Conservation (phyloP, 2,113 vertebrate species). For the Hyperopisus bebe region DNA sequence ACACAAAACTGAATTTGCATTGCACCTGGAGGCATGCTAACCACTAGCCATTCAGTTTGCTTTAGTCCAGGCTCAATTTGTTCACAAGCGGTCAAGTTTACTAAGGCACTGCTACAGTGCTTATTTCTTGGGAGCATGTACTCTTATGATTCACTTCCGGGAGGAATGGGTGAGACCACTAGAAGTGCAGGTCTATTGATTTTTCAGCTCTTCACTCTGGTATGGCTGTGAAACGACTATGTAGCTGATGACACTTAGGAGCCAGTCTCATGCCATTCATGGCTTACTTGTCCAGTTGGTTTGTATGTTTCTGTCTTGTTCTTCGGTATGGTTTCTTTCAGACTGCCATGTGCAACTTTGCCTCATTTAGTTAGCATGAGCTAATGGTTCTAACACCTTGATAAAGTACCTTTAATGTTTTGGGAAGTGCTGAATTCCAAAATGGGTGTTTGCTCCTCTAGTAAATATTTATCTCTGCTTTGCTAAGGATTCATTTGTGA, state of each 20-base stretch:
- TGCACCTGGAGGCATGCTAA: background rate
- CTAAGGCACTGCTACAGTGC: background rate
- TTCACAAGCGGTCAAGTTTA: background rate
- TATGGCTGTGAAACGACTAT: conserved; percentile 32
- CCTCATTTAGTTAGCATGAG: background rate
- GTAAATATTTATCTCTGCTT: background rate
- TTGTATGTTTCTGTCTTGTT: conserved; percentile 18
- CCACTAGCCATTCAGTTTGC: background rate
- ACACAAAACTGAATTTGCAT: background rate
- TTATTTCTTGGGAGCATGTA: background rate
- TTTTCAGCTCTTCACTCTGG: conserved; percentile 39
- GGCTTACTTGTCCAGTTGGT: conserved; percentile 24
- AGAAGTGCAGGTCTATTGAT: conserved; percentile 47
- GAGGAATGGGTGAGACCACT: conserved; percentile 39
- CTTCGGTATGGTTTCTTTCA: background rate
- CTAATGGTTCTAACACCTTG: background rate
- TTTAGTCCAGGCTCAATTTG: background rate
- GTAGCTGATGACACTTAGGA: conserved; percentile 41
- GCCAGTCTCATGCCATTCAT: conserved; percentile 21
- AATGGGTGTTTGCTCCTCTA: background rate
- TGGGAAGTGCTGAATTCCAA: background rate
- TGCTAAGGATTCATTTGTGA: background rate
- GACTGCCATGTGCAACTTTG: background rate
- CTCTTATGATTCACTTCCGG: conserved; percentile 18
- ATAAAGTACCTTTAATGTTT: background rate